phyloP scores from a whole-genome alignment of 2,113 vertebrate genomes.

The Muntiacus muntjak region DNA sequence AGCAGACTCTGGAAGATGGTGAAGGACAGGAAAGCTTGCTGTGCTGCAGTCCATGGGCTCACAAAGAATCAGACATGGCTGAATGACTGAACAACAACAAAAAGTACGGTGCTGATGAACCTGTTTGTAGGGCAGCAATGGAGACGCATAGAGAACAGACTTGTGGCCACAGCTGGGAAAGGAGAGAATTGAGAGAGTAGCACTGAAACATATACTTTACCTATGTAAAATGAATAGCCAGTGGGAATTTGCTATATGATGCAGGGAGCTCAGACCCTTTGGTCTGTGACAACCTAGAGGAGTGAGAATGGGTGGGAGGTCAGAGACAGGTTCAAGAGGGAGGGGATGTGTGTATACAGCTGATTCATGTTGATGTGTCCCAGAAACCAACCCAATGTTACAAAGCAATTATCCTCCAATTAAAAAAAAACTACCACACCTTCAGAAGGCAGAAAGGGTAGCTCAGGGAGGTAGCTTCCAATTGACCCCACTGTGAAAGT shows the following conservation, averaged over 20 bases:
- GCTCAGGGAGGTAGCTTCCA: background rate
- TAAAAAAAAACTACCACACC: background rate
- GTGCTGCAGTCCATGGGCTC: background rate
- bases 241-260: background rate
- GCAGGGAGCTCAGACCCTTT: background rate
- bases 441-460: background rate
- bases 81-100: background rate
- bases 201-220: background rate
- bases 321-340: background rate
- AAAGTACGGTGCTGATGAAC: background rate
- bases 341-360: background rate
- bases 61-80: background rate
- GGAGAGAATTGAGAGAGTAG: background rate
- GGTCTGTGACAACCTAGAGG: background rate
- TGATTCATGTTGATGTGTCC: background rate
- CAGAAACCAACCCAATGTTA: background rate
- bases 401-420: background rate
- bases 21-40: background rate
- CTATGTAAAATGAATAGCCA: background rate
- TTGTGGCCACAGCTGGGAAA: background rate
- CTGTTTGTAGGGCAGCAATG: background rate
- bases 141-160: background rate
- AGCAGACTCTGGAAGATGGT: background rate
- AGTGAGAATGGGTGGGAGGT: background rate
- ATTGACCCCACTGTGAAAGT: background rate